Evolutionary conservation across 2,888 invertebrate genomes (phyloP).

Genomic region (Electrophaes corylata): DNA sequence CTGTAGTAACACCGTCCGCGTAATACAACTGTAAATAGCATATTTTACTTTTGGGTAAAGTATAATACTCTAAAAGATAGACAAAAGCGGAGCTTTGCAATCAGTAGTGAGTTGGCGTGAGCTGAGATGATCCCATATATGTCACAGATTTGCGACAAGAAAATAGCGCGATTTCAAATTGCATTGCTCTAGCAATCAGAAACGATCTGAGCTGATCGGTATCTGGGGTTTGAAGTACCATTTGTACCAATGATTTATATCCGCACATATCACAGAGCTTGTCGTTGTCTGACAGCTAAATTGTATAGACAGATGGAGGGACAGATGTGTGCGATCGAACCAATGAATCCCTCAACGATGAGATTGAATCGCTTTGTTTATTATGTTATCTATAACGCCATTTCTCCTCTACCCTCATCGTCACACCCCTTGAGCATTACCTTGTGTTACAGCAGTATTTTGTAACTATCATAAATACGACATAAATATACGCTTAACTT

Average conservation of each 20-base stretch:
- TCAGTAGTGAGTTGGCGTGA: conserved; percentile 6
- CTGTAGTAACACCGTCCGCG: background rate
- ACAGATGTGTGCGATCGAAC: conserved; percentile 27
- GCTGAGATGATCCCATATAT: conserved; percentile 3
- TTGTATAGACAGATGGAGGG: conserved; percentile 31
- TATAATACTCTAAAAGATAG: background rate
- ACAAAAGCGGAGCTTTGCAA: conserved; percentile 13
- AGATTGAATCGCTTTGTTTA: conserved; percentile 18
- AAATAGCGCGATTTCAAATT: conserved; percentile 15
- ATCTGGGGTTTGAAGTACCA: conserved; percentile 17
- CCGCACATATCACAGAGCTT: conserved; percentile 23
- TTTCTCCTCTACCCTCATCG: conserved; percentile 13
- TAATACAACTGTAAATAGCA: conserved; percentile 5
- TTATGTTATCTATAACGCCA: conserved; percentile 16
- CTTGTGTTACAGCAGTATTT: conserved; percentile 13
- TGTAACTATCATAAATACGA: conserved; percentile 19
- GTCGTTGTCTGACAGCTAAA: conserved; percentile 28
- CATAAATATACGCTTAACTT: conserved; percentile 18
- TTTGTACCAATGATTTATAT: conserved; percentile 29
- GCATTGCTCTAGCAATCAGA: conserved; percentile 16
- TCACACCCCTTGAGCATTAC: conserved; percentile 14
- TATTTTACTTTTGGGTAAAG: background rate
- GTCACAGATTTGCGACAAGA: conserved; percentile 10
- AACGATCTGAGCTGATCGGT: conserved; percentile 12
- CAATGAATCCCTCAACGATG: conserved; percentile 16